Evolutionary conservation across 2,797 vertebrate species (phyloP), one percentile per base, ranked within the genome.

Genomic region (Enteromius argenteus): DNA sequence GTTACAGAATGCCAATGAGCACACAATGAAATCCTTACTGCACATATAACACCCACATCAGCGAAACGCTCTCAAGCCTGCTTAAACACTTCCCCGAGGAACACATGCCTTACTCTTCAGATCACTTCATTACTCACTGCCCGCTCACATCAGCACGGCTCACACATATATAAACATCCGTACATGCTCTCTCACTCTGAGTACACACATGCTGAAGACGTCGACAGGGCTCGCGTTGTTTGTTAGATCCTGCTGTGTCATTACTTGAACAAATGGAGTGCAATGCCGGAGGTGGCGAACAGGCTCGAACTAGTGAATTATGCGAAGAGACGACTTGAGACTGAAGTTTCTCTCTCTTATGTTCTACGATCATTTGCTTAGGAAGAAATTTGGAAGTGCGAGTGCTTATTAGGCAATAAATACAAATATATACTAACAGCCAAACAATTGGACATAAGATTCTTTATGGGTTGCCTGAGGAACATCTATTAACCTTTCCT

Each of bases 101-200:
- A 75, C 51, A 51, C 79, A 75, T 67, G 62, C 68, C 46, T 27
- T 37, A 19, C 44, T 67, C 75, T 67, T 83, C 42, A 83, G 53
- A 79, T 73, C 67, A 79, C 67, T 62, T 71, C 81, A 85, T 86
- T 84, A 85, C 49, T 87, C 77, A 80, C 32, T 51, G 62, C 84
- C 85, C n/a, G 73, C 75, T 74, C 35, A 76, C 49, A 80, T 74
- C 64, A 39, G 46, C 13, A 6, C 2, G 32, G 56, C 73, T 77
- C 76, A 53, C 80, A 83, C 66, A 72, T 46, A 69, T 23, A 74
- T 69, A 77, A 71, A 69, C 82, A 84, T 78, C 66, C 66, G 32
- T 78, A 67, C 73, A 44, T 46, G 8, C 51, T 66, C 56, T 17
- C 67, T 53, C 53, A 9, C 42, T 79, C 56, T 27, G 27, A n/a